A percentile compares a stretch with the other conserved stretches of the same genome.
These are phyloP conservation scores for Tyria jacobaeae DNA, from an alignment of 2,888 invertebrate genomes.

Conservation along the genomic window DNA sequence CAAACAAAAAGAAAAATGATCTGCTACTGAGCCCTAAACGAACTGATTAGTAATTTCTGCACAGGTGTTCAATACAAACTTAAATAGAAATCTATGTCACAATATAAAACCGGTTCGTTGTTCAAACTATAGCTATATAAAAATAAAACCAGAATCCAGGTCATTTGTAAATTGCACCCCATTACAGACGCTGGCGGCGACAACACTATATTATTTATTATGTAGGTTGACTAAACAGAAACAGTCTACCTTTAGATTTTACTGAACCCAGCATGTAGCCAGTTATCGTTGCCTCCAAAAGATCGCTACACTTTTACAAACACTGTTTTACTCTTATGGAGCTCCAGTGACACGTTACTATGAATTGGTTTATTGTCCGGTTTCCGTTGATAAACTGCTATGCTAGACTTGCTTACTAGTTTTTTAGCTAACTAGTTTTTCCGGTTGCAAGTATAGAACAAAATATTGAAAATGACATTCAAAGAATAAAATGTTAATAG, in stretches of 20 bases:
- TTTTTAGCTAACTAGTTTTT: too few relatives aligned
- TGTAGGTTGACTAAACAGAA: slow-evolving; percentile 1
- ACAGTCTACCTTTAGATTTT: not conserved
- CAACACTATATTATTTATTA: slow-evolving; percentile 18
- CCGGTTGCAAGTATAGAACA: too few relatives aligned
- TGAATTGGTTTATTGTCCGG: too few relatives aligned
- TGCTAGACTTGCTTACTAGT: too few relatives aligned
- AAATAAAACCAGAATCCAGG: slow-evolving; percentile 14
- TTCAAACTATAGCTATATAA: not conserved
- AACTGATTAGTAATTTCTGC: not conserved
- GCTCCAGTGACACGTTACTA: not conserved
- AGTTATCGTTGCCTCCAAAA: not conserved
- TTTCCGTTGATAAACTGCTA: too few relatives aligned
- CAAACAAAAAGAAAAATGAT: not conserved
- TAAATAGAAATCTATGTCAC: not conserved
- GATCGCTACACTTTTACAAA: too few relatives aligned
- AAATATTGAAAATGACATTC: not conserved
- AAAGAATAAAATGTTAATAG: too few relatives aligned
- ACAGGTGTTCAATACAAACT: not conserved
- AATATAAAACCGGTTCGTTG: too few relatives aligned
- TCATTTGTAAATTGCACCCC: slow-evolving; percentile 19
- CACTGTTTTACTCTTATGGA: not conserved
- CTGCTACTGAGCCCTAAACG: not conserved
- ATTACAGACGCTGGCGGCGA: slow-evolving; percentile 17
- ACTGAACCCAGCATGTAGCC: too few relatives aligned